phyloP scores from a whole-genome alignment of 2,113 vertebrate genomes.

The Megaceryle maxima region DNA sequence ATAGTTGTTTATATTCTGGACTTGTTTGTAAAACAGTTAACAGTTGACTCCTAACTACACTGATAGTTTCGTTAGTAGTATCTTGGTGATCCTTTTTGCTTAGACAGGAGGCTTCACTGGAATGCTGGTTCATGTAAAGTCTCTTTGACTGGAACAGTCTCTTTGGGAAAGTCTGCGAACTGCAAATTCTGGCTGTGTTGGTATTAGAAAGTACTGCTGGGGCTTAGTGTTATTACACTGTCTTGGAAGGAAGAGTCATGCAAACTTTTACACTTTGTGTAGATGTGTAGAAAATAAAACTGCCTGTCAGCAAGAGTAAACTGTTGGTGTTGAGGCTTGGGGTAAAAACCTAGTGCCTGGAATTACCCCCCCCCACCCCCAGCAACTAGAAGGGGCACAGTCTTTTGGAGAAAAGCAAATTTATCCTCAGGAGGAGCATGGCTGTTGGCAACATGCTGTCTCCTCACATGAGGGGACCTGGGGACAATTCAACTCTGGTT shows the following conservation, averaged over 20 bases:
- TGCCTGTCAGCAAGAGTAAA: background rate
- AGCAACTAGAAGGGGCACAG: background rate
- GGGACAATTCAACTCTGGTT: background rate
- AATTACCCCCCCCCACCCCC: background rate
- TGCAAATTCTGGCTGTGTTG: background rate
- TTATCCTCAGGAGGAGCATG: background rate
- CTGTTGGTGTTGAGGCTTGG: background rate
- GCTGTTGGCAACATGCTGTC: background rate
- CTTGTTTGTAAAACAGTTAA: background rate
- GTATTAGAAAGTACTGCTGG: background rate
- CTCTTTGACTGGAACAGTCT: background rate
- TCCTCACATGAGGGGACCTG: fast-evolving
- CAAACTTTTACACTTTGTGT: background rate
- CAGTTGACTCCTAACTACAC: background rate
- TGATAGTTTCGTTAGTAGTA: background rate
- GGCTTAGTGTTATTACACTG: background rate
- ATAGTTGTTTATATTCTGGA: background rate
- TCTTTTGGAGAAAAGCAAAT: background rate
- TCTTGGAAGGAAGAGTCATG: background rate
- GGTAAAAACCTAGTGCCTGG: background rate
- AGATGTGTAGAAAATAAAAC: background rate
- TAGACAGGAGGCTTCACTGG: background rate
- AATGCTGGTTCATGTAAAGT: background rate
- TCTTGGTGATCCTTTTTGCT: background rate
- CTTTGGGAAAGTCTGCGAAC: background rate